Evolutionary conservation across 2,888 invertebrate species (phyloP).

Genomic region (Melinaea menophilus): DNA sequence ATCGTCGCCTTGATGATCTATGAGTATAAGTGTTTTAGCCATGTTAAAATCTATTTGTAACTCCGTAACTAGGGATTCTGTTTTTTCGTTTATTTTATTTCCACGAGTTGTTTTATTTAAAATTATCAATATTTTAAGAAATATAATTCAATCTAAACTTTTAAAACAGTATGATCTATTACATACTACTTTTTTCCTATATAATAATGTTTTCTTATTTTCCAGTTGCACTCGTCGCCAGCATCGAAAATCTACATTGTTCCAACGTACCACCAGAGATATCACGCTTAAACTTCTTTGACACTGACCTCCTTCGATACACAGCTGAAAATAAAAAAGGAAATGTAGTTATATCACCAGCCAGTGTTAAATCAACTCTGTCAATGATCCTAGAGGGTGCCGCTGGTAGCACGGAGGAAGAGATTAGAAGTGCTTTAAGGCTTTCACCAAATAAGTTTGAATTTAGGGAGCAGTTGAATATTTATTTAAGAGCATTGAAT

Average conservation of each 20-base stretch:
- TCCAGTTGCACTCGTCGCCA: slow-evolving; percentile 43
- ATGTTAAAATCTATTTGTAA: too few species aligned
- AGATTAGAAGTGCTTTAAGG: slow-evolving; percentile 77
- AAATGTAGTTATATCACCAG: slow-evolving; percentile 82
- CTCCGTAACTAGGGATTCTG: too few species aligned
- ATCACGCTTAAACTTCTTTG: slow-evolving; percentile 74
- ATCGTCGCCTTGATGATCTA: too few species aligned
- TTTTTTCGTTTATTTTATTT: too few species aligned
- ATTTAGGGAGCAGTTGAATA: slow-evolving; percentile 54
- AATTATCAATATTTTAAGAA: too few species aligned
- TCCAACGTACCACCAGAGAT: slow-evolving; percentile 34
- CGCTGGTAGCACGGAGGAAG: slow-evolving; percentile 72
- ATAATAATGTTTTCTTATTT: background rate
- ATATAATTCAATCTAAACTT: too few species aligned
- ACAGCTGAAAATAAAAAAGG: slow-evolving; percentile 56
- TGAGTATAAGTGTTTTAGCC: too few species aligned
- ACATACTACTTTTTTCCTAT: background rate
- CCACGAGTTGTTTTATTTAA: too few species aligned
- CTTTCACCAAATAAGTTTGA: slow-evolving; percentile 62
- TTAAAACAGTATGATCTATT: too few species aligned
- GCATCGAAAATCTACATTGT: slow-evolving; percentile 44
- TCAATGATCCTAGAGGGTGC: slow-evolving; percentile 82
- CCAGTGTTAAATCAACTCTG: slow-evolving; percentile 80
- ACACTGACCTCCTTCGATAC: slow-evolving; percentile 74
- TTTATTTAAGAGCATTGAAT: slow-evolving; percentile 49